Base-by-base conservation (phyloP, 2,797 vertebrate species). In the Falco peregrinus region DNA sequence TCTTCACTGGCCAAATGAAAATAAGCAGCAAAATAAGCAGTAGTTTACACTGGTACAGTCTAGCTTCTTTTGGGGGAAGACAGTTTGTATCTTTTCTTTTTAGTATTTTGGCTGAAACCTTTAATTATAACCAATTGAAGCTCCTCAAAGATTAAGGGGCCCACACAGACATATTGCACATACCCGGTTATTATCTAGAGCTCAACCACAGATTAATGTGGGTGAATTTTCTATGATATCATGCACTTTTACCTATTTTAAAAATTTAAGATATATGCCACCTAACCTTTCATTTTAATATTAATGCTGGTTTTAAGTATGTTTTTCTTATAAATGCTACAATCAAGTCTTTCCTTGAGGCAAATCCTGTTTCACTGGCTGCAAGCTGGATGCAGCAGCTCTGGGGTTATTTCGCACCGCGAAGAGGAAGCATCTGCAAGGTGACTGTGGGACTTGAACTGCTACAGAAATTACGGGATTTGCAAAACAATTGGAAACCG, bases 111-210 rank as follows among this genome's bases (percentile, higher is more conserved):
- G 45, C 61, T 93, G 93, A 96, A 97, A 95, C 93, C 81, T 89
- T 95, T 94, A 96, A 96, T 96, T 96, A 95, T 83, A 95, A 93
- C 53, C 78, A 93, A 90, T 85, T 97, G 95, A 92, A 90, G 93
- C 78, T 90, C 81, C 81, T 92, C 83, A 80, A 96, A 97, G 88
- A 96, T 93, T 96, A 93, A 57, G 88, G 88, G 90, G 88, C 75
- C 93, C 70, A 89, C 80, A 87, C 50, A 96, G 93, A 93, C 91
- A 87, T 86, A 70, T 68, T 70, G 70, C 77, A 59, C 76, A 83
- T 89, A 95, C 81, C 86, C 78, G 89, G 84, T 95, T 64, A 96
- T 96, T 96, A 96, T 92, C 88, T 87, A 87, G 71, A 94, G 61
- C 93, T 96, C 84, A 94, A 77, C 64, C 61, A 81, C n/a, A 94